Percentiles rank a stretch among this genome's conserved stretches.
phyloP scores from a whole-genome alignment of 1,140 invertebrate genomes.

The Trichomalopsis sarcophagae region DNA sequence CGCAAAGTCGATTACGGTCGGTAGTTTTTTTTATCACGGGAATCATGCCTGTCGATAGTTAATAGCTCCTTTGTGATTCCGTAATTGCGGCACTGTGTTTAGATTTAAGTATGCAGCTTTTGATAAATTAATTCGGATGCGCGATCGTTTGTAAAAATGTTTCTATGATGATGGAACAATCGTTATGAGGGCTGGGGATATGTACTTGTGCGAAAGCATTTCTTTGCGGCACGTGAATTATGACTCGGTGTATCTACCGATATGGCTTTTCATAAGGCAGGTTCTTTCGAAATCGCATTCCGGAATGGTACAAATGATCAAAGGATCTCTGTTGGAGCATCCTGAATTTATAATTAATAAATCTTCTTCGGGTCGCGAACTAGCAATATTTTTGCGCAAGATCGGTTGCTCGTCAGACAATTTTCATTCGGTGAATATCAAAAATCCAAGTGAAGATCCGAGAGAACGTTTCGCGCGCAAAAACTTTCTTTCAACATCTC shows the following conservation, averaged over 20 bases:
- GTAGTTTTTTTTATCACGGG: neutral
- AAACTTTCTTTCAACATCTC: too few relatives aligned
- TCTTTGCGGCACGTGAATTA: neutral
- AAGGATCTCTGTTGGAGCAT: too few relatives aligned
- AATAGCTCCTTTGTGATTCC: neutral
- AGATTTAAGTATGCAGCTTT: neutral
- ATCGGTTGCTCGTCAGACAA: too few relatives aligned
- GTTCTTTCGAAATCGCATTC: too few relatives aligned
- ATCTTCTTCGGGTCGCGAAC: too few relatives aligned
- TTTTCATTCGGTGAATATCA: too few relatives aligned
- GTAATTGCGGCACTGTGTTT: neutral
- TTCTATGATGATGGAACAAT: conserved; percentile 6
- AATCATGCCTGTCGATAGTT: neutral
- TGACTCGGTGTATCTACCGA: neutral
- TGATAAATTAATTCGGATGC: neutral
- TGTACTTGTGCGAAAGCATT: neutral
- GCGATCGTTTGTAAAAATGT: neutral
- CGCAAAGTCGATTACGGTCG: too few relatives aligned
- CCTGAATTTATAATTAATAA: too few relatives aligned
- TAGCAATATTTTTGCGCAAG: too few relatives aligned
- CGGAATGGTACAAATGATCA: neutral
- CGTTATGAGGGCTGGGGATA: neutral
- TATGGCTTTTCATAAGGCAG: neutral
- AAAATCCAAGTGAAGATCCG: too few relatives aligned
- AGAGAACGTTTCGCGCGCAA: too few relatives aligned